Conservation (phyloP, 2,797 vertebrate genomes). For the Enteromius treurensis region DNA sequence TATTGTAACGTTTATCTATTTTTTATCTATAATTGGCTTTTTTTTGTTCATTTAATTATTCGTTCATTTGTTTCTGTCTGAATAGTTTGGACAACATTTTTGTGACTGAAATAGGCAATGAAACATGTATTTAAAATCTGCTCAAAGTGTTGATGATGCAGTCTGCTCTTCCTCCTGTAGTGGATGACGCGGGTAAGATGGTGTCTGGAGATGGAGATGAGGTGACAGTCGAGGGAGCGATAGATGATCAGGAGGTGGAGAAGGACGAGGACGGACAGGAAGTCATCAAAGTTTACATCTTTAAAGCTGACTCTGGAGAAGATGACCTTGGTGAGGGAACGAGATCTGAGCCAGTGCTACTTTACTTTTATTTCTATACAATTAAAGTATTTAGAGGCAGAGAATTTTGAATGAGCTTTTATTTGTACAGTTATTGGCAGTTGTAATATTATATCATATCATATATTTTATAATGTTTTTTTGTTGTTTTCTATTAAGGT, state of each 20-base stretch:
- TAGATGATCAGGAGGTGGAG: constrained; percentile 86
- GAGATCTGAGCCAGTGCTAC: background rate
- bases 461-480: background rate
- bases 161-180: constrained; percentile 66
- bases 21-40: background rate
- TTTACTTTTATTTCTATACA: background rate
- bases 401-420: background rate
- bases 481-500: background rate
- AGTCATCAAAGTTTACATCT: constrained; percentile 99
- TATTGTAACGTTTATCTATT: background rate
- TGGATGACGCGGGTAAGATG: constrained; percentile 97
- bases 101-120: background rate
- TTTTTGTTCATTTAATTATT: background rate
- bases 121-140: too few species aligned
- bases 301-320: constrained; percentile 97
- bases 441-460: background rate
- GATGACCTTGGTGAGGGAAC: constrained; percentile 89
- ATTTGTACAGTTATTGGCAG: too few species aligned
- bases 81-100: background rate
- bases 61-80: background rate
- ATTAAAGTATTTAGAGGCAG: background rate
- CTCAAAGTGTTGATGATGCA: too few species aligned
- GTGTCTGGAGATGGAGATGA: constrained; percentile 92
- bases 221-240: constrained; percentile 88
- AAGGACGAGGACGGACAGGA: constrained; percentile 96